A percentile compares a stretch with the other conserved stretches of the same genome.
phyloP scores from a whole-genome alignment of 1,140 invertebrate species.

The Lycorma delicatula region DNA sequence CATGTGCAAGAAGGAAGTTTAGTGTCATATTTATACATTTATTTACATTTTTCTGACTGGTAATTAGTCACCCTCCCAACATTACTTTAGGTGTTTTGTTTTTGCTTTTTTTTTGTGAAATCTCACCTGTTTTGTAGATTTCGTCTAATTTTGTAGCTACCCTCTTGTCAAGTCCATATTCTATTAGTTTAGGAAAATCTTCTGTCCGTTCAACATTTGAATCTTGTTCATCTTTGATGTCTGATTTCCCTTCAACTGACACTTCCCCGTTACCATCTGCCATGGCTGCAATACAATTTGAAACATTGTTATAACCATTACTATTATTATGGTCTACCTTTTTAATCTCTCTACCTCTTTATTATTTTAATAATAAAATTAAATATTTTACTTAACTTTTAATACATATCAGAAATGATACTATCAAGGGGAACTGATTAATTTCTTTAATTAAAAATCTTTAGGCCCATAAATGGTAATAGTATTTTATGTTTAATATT shows the following conservation, averaged over 20 bases:
- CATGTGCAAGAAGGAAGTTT: slow-evolving; percentile 12
- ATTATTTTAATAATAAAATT: too few relatives aligned
- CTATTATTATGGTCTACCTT: too few relatives aligned
- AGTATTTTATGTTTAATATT: too few relatives aligned
- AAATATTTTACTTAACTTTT: too few relatives aligned
- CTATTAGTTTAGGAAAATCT: slow-evolving; percentile 79
- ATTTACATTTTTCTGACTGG: background rate
- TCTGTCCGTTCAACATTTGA: slow-evolving; percentile 56
- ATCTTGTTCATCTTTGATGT: slow-evolving; percentile 48
- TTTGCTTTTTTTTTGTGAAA: slow-evolving; percentile 13
- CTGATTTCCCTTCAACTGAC: slow-evolving; percentile 52
- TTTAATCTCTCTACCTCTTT: too few relatives aligned
- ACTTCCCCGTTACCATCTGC: slow-evolving; percentile 86
- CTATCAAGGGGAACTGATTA: too few relatives aligned
- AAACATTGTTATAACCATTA: slow-evolving; percentile 19
- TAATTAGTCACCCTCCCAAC: too few relatives aligned
- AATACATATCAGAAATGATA: too few relatives aligned
- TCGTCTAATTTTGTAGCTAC: slow-evolving; percentile 89
- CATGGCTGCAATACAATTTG: slow-evolving; percentile 55
- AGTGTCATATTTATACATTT: background rate
- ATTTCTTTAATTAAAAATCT: too few relatives aligned
- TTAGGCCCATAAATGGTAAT: too few relatives aligned
- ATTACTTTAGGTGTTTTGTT: background rate
- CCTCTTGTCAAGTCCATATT: slow-evolving; percentile 89
- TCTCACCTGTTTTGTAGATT: slow-evolving; percentile 85